Conservation (phyloP, 1,140 invertebrate genomes). For the Drosophila sucinea region DNA sequence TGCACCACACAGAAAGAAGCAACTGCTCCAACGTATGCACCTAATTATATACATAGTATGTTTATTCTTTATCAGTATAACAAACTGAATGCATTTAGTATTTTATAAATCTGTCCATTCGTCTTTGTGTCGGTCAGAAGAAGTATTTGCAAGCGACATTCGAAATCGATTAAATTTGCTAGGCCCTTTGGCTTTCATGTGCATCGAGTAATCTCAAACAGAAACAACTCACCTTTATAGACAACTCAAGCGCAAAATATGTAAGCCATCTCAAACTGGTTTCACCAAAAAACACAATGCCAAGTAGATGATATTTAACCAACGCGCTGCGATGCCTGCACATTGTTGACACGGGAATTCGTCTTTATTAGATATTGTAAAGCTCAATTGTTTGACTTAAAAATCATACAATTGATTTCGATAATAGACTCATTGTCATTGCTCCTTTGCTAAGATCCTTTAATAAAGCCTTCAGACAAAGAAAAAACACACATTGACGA, state of each 20-base stretch:
- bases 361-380: not conserved
- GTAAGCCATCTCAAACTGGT: slow-evolving; percentile 10
- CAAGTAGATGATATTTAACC: slow-evolving; percentile 3
- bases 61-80: no score
- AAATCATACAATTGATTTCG: not conserved
- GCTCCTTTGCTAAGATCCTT: not conserved
- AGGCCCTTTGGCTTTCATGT: not conserved
- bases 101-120: no score
- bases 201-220: not conserved
- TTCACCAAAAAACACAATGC: slow-evolving; percentile 1
- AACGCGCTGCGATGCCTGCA: not conserved
- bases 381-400: not conserved
- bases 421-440: not conserved
- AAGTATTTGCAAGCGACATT: no score
- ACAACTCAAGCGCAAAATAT: slow-evolving; percentile 3
- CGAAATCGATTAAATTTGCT: not conserved
- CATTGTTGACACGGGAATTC: slow-evolving; percentile 2
- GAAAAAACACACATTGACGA: not conserved
- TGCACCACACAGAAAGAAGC: no score
- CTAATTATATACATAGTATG: no score
- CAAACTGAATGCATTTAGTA: no score
- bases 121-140: no score
- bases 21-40: no score
- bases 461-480: not conserved
- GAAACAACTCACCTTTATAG: slow-evolving; percentile 6